Percentiles rank a stretch among this genome's conserved stretches.
Conservation (phyloP, 2,113 vertebrate genomes). For the Trogon melanurus region DNA sequence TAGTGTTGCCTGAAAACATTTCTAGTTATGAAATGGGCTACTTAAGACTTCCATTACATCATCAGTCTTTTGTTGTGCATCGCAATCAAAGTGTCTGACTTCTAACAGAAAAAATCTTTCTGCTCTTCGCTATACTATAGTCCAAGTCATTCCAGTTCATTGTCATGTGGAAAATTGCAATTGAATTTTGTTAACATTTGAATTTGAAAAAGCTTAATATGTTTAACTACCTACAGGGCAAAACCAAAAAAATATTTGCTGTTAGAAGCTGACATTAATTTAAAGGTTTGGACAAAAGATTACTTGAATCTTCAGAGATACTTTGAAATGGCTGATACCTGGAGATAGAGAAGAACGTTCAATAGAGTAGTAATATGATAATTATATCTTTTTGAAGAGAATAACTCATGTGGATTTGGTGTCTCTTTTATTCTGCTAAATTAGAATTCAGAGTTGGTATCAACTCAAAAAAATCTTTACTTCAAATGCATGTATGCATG, state of each 20-base stretch:
- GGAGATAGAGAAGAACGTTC: rapidly evolving
- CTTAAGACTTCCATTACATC: not conserved
- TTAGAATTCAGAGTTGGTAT: not conserved
- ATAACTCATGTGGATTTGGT: not conserved
- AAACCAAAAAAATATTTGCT: not conserved
- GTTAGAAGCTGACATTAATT: not conserved
- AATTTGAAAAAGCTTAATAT: not conserved
- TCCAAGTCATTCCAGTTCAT: not conserved
- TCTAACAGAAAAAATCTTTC: not conserved
- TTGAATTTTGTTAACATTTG: not conserved
- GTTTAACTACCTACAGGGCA: not conserved
- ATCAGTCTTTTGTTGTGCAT: not conserved
- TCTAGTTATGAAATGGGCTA: not conserved
- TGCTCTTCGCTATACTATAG: not conserved
- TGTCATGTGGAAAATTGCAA: not conserved
- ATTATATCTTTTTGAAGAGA: not conserved
- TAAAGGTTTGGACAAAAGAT: not conserved
- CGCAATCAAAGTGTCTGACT: not conserved
- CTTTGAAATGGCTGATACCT: not conserved
- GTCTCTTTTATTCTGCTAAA: not conserved
- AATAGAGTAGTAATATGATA: not conserved
- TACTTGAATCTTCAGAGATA: not conserved
- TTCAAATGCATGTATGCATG: not conserved
- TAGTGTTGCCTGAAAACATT: not conserved
- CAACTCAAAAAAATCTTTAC: not conserved